Evolutionary conservation across 2,888 invertebrate genomes (phyloP).

Genomic region (Panopea generosa): DNA sequence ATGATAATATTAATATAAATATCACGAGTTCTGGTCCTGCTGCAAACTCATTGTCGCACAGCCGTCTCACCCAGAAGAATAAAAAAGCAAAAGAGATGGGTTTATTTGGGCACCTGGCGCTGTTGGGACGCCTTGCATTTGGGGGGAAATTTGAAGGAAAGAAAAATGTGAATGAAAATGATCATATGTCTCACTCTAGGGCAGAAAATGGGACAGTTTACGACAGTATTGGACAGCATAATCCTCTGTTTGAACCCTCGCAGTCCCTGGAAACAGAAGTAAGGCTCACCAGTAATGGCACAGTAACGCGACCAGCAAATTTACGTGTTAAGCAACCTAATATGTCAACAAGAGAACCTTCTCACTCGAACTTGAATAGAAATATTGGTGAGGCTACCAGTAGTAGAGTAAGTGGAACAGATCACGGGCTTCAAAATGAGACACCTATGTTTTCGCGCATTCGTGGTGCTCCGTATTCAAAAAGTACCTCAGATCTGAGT

Average conservation of each 20-base stretch:
- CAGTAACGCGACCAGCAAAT: conserved; percentile 66
- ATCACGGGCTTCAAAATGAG: conserved; percentile 7
- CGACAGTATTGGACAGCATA: conserved; percentile 56
- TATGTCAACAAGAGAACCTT: conserved; percentile 18
- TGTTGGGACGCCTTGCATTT: conserved; percentile 58
- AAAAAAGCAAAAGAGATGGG: conserved; percentile 76
- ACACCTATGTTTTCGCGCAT: conserved; percentile 51
- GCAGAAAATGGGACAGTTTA: conserved; percentile 48
- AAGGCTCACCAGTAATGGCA: conserved; percentile 72
- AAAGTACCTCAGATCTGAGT: conserved; percentile 75
- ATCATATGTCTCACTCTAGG: conserved; percentile 4
- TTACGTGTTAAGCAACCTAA: conserved; percentile 47
- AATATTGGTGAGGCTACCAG: neutral
- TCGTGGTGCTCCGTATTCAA: conserved; percentile 69
- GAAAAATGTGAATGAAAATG: conserved; percentile 35
- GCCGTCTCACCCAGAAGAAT: conserved; percentile 51
- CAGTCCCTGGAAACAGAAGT: conserved; percentile 76
- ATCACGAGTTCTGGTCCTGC: conserved; percentile 22
- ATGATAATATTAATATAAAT: conserved; percentile 28
- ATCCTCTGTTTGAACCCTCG: conserved; percentile 59
- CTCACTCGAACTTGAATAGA: conserved; percentile 13
- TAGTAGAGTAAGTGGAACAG: neutral
- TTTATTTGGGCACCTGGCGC: conserved; percentile 54
- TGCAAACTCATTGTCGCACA: conserved; percentile 5
- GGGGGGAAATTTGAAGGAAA: conserved; percentile 56